Evolutionary conservation across 2,888 invertebrate species (phyloP), one percentile per base, ranked within the genome.

Genomic region (Eurytoma californica): DNA sequence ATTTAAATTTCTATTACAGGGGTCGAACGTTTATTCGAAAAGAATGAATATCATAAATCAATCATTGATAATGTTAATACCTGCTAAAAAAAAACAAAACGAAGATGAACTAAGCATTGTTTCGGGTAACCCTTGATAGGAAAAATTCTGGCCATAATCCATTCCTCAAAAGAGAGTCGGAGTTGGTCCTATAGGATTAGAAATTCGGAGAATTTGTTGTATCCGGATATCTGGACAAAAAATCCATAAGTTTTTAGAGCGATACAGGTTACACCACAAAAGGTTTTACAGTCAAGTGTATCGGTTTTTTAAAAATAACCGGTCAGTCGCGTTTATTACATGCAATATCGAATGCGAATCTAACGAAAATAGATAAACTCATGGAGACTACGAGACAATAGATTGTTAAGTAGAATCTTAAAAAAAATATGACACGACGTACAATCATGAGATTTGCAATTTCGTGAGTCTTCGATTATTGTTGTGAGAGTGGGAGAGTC

Each of bases 21-120:
- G 96, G 96, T 88, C 94, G 94, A 93, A 96, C 96, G 88, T 97
- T 97, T 91, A 93, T 95, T 88, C 94, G 96, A 91, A 95, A 95
- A 92, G 95, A 96, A 92, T 95, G 94, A 95, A 92, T 91, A 91
- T 85, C 90, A 89, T 90, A 91, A 91, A 82, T 82, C 80, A 82
- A 82, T 82, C 82, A 80, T 70, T 75, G 80, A 83, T 84, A 83
- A 83, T 85, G 83, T 82, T 83, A 82, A 83, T 77, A 84, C 72
- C 83, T 83, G 83, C 77, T 83, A 82, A 84, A 83, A 69, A 83
- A 80, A 82, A 82, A 39, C 39, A 39, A 83, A 83, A 83, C 73
- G 82, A 84, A 63, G 82, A 81, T 69, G 75, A 82, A 82, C 80
- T 49, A 73, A 75, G 72, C 65, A 61, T 75, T 77, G 77, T 58